Percentiles rank a stretch among this genome's conserved stretches.
phyloP scores from a whole-genome alignment of 2,113 vertebrate species.

The Crocuta crocuta region DNA sequence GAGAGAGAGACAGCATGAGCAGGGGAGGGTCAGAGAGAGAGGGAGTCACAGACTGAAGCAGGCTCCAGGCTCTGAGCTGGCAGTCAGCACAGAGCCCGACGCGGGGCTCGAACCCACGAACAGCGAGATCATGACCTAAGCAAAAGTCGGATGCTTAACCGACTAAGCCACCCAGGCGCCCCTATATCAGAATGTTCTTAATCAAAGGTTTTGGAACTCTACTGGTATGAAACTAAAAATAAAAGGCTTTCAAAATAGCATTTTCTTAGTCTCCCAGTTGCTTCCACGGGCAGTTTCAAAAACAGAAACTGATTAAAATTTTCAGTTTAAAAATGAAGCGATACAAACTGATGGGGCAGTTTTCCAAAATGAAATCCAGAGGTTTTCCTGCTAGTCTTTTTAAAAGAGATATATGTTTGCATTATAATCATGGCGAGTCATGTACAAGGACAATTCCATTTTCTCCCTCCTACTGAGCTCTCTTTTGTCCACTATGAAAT shows the following conservation, averaged over 20 bases:
- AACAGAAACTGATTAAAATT: constrained; percentile 52
- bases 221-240: constrained; percentile 30
- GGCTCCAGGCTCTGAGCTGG: too few species aligned
- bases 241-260: constrained; percentile 30
- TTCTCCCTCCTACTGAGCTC: constrained; percentile 58
- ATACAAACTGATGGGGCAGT: not conserved
- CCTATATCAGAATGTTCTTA: constrained; percentile 31
- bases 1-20: too few species aligned
- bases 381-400: constrained; percentile 41
- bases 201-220: constrained; percentile 52
- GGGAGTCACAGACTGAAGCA: too few species aligned
- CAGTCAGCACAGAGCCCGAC: too few species aligned
- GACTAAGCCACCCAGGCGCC: too few species aligned
- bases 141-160: too few species aligned
- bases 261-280: constrained; percentile 47
- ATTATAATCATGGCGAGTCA: constrained; percentile 62
- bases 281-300: constrained; percentile 19
- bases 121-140: too few species aligned
- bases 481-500: constrained; percentile 72
- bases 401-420: constrained; percentile 12
- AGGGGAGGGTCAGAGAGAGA: too few species aligned
- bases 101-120: too few species aligned
- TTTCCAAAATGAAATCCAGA: constrained; percentile 66
- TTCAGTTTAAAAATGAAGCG: constrained; percentile 59
- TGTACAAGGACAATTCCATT: constrained; percentile 48